These are phyloP conservation scores for Marmota flaviventris DNA, from an alignment of 2,113 vertebrate species.

Conservation along the genomic window DNA sequence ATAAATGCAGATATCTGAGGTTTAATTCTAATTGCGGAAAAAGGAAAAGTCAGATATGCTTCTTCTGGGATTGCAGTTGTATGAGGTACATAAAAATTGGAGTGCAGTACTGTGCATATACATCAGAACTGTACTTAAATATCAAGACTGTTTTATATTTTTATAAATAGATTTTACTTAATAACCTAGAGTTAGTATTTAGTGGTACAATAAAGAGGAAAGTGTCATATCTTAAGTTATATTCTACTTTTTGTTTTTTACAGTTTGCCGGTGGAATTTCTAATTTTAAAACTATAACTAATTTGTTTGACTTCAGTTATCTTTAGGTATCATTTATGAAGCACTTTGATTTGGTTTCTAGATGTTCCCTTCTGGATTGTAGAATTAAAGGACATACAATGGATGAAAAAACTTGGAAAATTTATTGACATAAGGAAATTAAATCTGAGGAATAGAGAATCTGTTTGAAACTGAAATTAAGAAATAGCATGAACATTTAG, in stretches of 20 bases:
- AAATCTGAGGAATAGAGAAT: neutral
- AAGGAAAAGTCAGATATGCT: neutral
- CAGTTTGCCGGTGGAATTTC: neutral
- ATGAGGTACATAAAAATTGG: neutral
- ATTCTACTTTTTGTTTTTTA: neutral
- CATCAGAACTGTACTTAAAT: neutral
- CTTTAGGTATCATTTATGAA: neutral
- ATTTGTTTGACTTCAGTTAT: neutral
- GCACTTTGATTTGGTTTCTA: neutral
- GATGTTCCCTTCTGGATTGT: neutral
- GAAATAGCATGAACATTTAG: neutral
- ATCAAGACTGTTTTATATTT: neutral
- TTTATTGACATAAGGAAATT: neutral
- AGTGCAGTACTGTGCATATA: fast-evolving
- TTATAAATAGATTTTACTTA: neutral
- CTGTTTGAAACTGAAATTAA: neutral
- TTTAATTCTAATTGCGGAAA: neutral
- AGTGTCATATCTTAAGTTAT: neutral
- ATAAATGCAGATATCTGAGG: neutral
- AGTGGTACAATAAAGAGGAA: neutral
- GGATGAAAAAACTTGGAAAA: neutral
- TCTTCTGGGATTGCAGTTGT: too few species aligned
- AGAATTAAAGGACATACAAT: neutral
- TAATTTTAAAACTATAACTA: neutral
- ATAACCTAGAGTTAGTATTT: neutral